Base-by-base conservation (phyloP, 2,888 invertebrate genomes). In the Spisula solida region DNA sequence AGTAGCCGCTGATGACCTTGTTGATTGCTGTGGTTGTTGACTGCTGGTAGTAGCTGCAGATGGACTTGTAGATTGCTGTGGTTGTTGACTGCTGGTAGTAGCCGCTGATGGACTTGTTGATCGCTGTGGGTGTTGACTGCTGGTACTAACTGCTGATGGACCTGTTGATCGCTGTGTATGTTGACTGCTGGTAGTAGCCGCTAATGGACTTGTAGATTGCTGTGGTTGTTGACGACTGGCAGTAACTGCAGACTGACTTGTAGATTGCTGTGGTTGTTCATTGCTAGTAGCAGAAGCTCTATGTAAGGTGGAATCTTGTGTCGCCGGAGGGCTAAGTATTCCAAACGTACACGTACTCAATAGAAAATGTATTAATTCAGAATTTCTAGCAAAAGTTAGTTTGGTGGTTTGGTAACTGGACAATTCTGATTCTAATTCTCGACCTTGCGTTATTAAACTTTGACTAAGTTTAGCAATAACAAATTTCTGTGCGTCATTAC, bases 311-410 rank as follows among this genome's bases (percentile, higher is more conserved):
- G 51, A 1, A 16, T 51, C 51, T 51, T 51, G 51, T 16, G 16
- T 51, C 16, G 16, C 14, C 16, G 51, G 51, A 51, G 51, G 51
- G 12, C 25, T 4, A 8, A 66, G 25, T 6, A 66, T 25, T 66
- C 60, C 60, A n/a, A 66, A 66, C n/a, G 60, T 66, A 66, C 10
- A 20, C n/a, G 25, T 25, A 25, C 60, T 10, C 60, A 66, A 29
- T 4, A 81, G 55, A 29, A 81, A 55, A 18, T 0, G 5, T 20
- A 55, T 29, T 2, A 81, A 14, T 0, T 55, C 55, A 31, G 31
- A 14, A 34, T 81, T 81, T 34, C 55, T 81, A 14, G 51, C 20
- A 29, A 81, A 81, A 12, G 81, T 81, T 0, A 81, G 81, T 55
- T 25, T 31, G 14, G 5, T 29, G 0, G 29, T 29, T 12, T 34